phyloP scores from a whole-genome alignment of 2,888 invertebrate species.

The Tanaodytes sp. region DNA sequence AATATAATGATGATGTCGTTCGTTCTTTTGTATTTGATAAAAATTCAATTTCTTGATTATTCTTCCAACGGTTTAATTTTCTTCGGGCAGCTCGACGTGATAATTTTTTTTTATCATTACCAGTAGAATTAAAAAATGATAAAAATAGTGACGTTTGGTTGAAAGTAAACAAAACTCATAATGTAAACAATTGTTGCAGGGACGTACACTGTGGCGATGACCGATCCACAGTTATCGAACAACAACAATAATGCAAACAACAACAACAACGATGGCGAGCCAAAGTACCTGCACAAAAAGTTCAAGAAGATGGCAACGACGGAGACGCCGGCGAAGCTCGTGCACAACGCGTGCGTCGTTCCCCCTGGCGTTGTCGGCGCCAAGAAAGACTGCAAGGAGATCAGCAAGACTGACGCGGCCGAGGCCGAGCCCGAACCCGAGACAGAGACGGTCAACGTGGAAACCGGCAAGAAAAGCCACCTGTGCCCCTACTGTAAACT shows the following conservation, averaged over 20 bases:
- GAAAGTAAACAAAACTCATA: too few species aligned
- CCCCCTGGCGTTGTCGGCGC: conserved; percentile 20
- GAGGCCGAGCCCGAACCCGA: conserved; percentile 67
- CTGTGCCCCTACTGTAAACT: conserved; percentile 91
- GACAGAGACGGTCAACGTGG: conserved; percentile 62
- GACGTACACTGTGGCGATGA: conserved; percentile 69
- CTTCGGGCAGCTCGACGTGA: neutral
- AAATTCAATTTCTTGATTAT: too few species aligned
- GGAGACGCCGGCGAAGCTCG: conserved; percentile 64
- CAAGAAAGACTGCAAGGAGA: conserved; percentile 56
- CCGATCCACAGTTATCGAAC: conserved; percentile 70
- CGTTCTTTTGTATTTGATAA: too few species aligned
- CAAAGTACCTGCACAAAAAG: conserved; percentile 92
- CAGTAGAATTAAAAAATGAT: too few species aligned
- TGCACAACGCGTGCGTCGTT: conserved; percentile 52
- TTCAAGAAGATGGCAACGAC: conserved; percentile 89
- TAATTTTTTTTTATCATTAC: neutral
- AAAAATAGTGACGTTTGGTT: too few species aligned
- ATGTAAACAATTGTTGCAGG: too few species aligned
- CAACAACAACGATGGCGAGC: conserved; percentile 73
- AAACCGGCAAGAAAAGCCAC: conserved; percentile 76
- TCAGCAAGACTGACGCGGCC: conserved; percentile 60
- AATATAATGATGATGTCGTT: too few species aligned
- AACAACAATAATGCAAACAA: conserved; percentile 62
- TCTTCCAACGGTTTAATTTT: too few species aligned